Conservation (phyloP, 2,113 vertebrate species). For the Halichoeres trimaculatus region DNA sequence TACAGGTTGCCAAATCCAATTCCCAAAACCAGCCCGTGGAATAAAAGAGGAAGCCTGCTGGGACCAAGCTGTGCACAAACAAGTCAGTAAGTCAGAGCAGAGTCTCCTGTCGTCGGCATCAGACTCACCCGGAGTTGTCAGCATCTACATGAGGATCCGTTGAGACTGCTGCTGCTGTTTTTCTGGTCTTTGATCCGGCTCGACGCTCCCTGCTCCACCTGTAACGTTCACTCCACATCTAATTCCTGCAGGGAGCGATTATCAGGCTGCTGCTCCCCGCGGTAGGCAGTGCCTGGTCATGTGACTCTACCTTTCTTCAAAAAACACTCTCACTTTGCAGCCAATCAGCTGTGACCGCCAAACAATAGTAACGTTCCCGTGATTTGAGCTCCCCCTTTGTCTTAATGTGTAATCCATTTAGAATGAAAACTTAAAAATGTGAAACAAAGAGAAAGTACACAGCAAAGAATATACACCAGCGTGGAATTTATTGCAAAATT, state of each 20-base stretch:
- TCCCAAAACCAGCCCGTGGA: constrained; percentile 27
- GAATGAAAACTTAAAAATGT: background rate
- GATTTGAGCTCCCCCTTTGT: background rate
- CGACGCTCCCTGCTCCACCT: constrained; percentile 54
- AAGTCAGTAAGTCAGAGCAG: background rate
- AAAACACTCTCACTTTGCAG: background rate
- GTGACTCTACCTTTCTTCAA: constrained; percentile 58
- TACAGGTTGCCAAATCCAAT: constrained; percentile 26
- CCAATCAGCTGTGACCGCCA: constrained; percentile 19
- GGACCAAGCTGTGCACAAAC: constrained; percentile 23
- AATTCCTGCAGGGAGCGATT: constrained; percentile 47
- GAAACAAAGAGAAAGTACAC: no score
- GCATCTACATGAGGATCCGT: background rate
- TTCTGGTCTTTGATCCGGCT: background rate
- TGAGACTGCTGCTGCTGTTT: background rate
- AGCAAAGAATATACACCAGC: background rate
- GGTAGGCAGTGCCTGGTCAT: constrained; percentile 38
- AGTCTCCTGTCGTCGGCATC: background rate
- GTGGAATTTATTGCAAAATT: background rate
- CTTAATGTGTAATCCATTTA: background rate
- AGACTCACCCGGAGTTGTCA: constrained; percentile 43
- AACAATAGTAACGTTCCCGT: no score
- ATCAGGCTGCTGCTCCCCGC: constrained; percentile 7
- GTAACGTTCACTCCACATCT: constrained; percentile 45
- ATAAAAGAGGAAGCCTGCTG: background rate